Percentiles rank a stretch among this genome's conserved stretches.
These are phyloP conservation scores for Teleogryllus oceanicus DNA, from an alignment of 2,888 invertebrate species.

Conservation along the genomic window DNA sequence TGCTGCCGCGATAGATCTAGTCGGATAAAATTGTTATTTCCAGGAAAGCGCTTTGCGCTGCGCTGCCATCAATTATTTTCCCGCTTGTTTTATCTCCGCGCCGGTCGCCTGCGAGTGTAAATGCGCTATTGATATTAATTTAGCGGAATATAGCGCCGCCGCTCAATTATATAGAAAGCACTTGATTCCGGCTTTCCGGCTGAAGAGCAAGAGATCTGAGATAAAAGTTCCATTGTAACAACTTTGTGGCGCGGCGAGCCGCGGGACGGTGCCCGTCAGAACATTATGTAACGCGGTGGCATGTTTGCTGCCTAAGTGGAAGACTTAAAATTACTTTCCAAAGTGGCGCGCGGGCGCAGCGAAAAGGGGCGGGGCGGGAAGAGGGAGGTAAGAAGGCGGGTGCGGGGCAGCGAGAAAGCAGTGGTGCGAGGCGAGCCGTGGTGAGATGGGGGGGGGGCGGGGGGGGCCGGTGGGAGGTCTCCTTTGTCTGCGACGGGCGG, in stretches of 20 bases:
- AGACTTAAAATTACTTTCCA: slow-evolving; percentile 9
- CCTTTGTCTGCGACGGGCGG: too few relatives aligned
- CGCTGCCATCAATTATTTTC: too few relatives aligned
- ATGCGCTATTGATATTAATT: background rate
- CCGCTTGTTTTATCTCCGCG: too few relatives aligned
- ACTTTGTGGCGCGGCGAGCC: background rate
- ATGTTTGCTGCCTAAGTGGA: slow-evolving; percentile 6
- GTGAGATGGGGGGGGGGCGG: background rate
- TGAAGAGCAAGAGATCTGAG: background rate
- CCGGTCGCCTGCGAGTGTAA: background rate
- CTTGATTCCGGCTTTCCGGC: background rate
- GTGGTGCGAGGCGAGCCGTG: background rate
- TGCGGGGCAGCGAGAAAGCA: background rate
- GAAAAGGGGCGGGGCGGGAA: background rate
- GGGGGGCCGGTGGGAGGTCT: background rate
- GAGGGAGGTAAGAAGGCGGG: background rate
- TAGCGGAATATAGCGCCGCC: background rate
- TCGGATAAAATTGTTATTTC: too few relatives aligned
- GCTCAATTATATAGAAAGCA: background rate
- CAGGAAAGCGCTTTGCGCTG: too few relatives aligned
- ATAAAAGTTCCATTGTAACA: slow-evolving; percentile 3
- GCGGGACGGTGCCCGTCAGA: background rate
- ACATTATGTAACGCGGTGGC: slow-evolving; percentile 7
- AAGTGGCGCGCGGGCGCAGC: background rate
- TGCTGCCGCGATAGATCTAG: too few relatives aligned